phyloP scores from a whole-genome alignment of 1,140 invertebrate species.

The Tyrophagus putrescentiae region DNA sequence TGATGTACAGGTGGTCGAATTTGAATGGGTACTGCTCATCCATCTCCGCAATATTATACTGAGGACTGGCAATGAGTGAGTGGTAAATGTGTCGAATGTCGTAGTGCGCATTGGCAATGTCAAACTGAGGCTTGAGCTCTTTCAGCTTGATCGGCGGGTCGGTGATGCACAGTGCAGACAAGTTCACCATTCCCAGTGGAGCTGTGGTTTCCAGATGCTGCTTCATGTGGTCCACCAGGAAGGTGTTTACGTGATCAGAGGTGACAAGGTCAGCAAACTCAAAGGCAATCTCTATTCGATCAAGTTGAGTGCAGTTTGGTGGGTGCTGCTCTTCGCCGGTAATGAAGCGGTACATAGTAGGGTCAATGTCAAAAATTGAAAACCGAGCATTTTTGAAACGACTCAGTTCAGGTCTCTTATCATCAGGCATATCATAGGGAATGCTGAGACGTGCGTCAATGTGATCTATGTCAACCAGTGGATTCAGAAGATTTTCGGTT shows the following conservation, averaged over 20 bases:
- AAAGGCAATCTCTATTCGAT: neutral
- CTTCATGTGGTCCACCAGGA: neutral
- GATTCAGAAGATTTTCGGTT: neutral
- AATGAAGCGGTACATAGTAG: neutral
- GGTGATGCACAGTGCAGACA: neutral
- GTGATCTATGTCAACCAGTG: neutral
- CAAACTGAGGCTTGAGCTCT: neutral
- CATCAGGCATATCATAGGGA: neutral
- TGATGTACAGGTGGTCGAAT: neutral
- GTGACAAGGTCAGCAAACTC: neutral
- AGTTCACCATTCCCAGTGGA: neutral
- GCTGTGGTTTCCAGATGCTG: neutral
- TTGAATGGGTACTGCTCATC: neutral
- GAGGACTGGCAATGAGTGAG: neutral
- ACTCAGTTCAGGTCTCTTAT: neutral
- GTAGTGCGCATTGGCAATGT: neutral
- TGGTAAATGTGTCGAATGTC: neutral
- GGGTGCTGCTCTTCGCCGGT: neutral
- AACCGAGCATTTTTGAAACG: neutral
- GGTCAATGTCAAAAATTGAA: neutral
- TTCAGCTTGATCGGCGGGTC: neutral
- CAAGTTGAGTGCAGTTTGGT: neutral
- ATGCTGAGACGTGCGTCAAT: neutral
- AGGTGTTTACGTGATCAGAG: neutral
- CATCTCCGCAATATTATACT: neutral